phyloP scores from a whole-genome alignment of 2,888 invertebrate species.

The Yponomeuta sedellus region DNA sequence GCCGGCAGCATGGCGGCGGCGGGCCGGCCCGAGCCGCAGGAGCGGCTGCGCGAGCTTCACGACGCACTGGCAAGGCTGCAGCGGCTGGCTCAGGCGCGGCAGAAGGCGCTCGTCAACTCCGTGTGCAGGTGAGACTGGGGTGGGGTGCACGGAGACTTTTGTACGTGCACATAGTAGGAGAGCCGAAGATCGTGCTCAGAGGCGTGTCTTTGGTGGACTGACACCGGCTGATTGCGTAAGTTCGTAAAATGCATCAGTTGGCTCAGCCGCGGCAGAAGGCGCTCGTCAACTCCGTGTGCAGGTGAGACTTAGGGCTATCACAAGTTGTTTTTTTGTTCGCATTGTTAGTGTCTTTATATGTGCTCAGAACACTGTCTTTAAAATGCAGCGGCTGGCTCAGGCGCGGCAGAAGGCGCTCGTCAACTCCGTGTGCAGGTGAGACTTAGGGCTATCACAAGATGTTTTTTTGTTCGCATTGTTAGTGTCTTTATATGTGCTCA shows the following conservation, averaged over 20 bases:
- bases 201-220: no score
- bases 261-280: constrained; percentile 86
- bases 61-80: constrained; percentile 89
- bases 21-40: constrained; percentile 87
- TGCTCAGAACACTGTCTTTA: no score
- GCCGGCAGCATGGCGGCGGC: constrained; percentile 89
- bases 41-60: constrained; percentile 84
- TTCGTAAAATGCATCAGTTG: no score
- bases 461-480: no score
- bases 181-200: no score
- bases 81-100: constrained; percentile 85
- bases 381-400: constrained; percentile 84
- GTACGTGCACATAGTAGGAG: no score
- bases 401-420: constrained; percentile 90
- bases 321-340: neutral
- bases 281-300: constrained; percentile 92
- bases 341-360: no score
- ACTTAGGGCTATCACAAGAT: neutral
- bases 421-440: constrained; percentile 81
- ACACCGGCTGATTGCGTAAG: no score
- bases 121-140: constrained; percentile 76
- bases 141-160: no score
- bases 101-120: constrained; percentile 92
- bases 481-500: no score
- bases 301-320: constrained; percentile 35